A percentile compares a stretch with the other conserved stretches of the same genome.
Evolutionary conservation across 2,113 vertebrate species (phyloP).

Genomic region (Phalacrocorax carbo): DNA sequence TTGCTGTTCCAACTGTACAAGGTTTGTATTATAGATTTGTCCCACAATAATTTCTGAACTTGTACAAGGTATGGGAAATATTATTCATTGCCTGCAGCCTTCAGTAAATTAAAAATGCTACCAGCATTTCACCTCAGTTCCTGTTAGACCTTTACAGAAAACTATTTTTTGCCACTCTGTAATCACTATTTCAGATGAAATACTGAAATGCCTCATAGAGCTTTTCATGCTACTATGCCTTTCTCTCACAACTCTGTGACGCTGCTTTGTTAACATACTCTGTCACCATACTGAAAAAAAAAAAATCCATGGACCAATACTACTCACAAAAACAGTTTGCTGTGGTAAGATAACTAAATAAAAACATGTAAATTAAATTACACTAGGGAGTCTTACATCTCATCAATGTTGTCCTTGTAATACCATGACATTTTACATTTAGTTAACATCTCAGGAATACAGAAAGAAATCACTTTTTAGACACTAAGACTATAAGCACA

Average conservation of each 20-base stretch:
- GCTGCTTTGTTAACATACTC: not conserved
- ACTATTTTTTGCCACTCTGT: not conserved
- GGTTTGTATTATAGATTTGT: not conserved
- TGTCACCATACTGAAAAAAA: not conserved
- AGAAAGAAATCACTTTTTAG: not conserved
- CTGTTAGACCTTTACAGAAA: not conserved
- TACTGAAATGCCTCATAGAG: not conserved
- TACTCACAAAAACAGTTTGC: not conserved
- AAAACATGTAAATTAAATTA: not conserved
- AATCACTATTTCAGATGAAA: not conserved
- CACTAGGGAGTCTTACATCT: not conserved
- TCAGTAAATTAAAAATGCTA: not conserved
- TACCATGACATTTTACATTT: not conserved
- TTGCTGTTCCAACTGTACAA: not conserved
- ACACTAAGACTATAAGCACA: not conserved
- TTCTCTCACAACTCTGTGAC: not conserved
- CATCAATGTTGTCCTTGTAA: not conserved
- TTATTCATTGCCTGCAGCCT: not conserved
- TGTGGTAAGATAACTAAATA: not conserved
- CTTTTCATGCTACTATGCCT: not conserved
- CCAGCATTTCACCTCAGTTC: not conserved
- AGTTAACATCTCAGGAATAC: not conserved
- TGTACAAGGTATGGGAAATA: not conserved
- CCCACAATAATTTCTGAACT: not conserved
- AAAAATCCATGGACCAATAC: not conserved